These are phyloP conservation scores for Lordiphosa andalusiaca DNA, from an alignment of 2,888 invertebrate species.

Conservation along the genomic window DNA sequence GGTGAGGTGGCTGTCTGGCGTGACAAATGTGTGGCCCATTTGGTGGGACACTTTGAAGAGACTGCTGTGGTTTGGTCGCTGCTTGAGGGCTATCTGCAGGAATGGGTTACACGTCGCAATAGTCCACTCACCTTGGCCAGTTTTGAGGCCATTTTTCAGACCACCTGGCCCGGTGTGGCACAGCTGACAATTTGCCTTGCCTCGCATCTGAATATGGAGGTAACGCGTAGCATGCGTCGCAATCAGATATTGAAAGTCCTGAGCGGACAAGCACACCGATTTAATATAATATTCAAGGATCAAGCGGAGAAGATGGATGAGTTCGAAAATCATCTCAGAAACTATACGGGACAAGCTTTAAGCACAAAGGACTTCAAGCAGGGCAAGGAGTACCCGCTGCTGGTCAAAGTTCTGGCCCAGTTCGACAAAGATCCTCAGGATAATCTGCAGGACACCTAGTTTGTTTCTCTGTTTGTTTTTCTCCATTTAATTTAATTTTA, in stretches of 20 bases:
- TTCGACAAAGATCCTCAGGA: too few relatives aligned
- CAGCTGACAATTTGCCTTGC: conserved; percentile 17
- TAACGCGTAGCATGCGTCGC: conserved; percentile 36
- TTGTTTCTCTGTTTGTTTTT: too few relatives aligned
- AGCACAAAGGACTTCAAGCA: neutral
- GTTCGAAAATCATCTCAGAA: conserved; percentile 17
- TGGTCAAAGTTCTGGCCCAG: too few relatives aligned
- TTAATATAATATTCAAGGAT: conserved; percentile 11
- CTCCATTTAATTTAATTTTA: too few relatives aligned
- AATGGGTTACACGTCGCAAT: conserved; percentile 39
- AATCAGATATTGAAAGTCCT: conserved; percentile 36
- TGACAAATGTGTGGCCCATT: conserved; percentile 36
- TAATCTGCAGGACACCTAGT: too few relatives aligned
- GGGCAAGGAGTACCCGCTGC: too few relatives aligned
- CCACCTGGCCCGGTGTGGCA: conserved; percentile 34
- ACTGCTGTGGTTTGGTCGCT: conserved; percentile 23
- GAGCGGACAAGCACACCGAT: conserved; percentile 15
- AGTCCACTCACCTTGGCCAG: conserved; percentile 21
- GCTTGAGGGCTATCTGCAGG: conserved; percentile 13
- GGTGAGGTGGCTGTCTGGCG: conserved; percentile 27
- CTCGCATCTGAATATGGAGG: conserved; percentile 11
- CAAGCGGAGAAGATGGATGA: neutral
- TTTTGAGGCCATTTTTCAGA: conserved; percentile 39
- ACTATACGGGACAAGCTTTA: conserved; percentile 7
- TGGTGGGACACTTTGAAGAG: conserved; percentile 37